Evolutionary conservation across 2,113 vertebrate genomes (phyloP).

Genomic region (Aix galericulata): DNA sequence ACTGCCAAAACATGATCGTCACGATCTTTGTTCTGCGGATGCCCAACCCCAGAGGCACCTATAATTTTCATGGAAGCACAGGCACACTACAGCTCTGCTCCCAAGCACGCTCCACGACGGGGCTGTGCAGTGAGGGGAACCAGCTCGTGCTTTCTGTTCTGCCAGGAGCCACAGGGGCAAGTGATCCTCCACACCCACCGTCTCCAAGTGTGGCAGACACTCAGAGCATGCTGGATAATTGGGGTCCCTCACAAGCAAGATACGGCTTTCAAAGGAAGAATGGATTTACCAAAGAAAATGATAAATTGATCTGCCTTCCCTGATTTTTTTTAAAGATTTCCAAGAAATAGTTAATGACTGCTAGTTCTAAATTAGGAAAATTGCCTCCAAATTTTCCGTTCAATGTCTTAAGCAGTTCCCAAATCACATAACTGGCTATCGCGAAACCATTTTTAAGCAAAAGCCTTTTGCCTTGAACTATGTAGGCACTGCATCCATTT

Average conservation of each 20-base stretch:
- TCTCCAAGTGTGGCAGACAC: not conserved
- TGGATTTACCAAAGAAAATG: not conserved
- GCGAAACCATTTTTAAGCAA: not conserved
- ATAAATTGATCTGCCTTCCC: not conserved
- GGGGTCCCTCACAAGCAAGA: not conserved
- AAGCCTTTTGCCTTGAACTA: not conserved
- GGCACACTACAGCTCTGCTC: constrained; percentile 38
- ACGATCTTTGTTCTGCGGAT: constrained; percentile 46
- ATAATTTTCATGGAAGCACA: constrained; percentile 46
- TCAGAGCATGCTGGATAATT: accelerated
- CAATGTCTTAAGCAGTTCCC: not conserved
- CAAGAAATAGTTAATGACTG: not conserved
- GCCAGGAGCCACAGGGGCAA: not conserved
- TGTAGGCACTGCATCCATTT: not conserved
- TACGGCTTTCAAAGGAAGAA: not conserved
- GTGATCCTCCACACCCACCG: not conserved
- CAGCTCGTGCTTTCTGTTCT: not conserved
- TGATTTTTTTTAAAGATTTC: not conserved
- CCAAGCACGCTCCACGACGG: not conserved
- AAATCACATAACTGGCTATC: not conserved
- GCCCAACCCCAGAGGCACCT: constrained; percentile 53
- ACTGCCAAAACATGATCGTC: constrained; percentile 62
- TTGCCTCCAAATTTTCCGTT: not conserved
- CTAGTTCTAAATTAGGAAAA: not conserved
- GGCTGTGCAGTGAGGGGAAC: not conserved